Conservation (phyloP, 2,113 vertebrate genomes). For the Capricornis sumatraensis region DNA sequence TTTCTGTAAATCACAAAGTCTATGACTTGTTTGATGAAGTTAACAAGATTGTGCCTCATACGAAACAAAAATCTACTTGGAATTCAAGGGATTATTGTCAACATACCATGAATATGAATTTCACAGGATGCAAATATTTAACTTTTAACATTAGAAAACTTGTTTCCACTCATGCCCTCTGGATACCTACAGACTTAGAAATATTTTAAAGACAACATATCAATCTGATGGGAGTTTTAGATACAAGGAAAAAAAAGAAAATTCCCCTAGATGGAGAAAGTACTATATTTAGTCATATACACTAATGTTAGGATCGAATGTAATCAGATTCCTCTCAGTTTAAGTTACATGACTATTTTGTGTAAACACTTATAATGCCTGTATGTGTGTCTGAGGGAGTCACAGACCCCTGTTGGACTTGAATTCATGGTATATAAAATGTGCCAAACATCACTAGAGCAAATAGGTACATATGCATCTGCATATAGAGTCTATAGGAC, state of each 20-base stretch:
- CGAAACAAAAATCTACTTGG: neutral
- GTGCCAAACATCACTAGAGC: neutral
- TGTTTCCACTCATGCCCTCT: neutral
- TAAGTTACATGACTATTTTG: neutral
- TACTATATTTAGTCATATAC: neutral
- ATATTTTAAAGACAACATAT: neutral
- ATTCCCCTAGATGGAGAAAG: neutral
- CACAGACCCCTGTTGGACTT: neutral
- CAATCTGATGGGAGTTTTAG: neutral
- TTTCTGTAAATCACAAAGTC: neutral
- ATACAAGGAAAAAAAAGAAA: neutral
- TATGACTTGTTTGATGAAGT: neutral
- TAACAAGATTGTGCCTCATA: neutral
- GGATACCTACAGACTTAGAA: neutral
- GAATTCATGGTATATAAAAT: neutral
- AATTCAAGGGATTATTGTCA: neutral
- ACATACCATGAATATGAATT: neutral
- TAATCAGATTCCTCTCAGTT: neutral
- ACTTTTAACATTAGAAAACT: neutral
- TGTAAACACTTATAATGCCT: neutral
- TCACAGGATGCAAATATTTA: neutral
- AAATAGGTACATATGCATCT: neutral
- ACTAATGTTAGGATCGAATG: neutral
- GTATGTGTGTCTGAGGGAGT: neutral
- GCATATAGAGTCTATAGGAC: neutral